phyloP scores from a whole-genome alignment of 2,888 invertebrate species.

The Erpobdella octoculata region DNA sequence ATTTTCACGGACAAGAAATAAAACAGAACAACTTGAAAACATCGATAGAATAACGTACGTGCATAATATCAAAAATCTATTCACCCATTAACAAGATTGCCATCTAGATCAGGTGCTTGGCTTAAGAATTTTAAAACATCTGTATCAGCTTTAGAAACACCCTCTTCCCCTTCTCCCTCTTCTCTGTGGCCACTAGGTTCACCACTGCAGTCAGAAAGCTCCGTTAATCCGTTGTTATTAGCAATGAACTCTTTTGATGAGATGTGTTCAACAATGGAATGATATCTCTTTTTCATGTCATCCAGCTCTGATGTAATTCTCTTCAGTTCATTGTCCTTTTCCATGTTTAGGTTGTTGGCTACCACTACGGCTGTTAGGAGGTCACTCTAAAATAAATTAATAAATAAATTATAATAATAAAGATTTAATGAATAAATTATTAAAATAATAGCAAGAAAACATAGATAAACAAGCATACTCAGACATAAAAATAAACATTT shows the following conservation, averaged over 20 bases:
- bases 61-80: no score
- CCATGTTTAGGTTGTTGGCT: slow-evolving; percentile 91
- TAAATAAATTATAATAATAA: no score
- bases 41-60: no score
- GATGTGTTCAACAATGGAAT: not conserved
- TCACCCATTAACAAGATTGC: no score
- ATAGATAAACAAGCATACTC: not conserved
- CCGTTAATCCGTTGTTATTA: no score
- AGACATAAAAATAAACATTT: not conserved
- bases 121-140: no score
- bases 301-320: slow-evolving; percentile 48
- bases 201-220: no score
- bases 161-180: not conserved
- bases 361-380: slow-evolving; percentile 84
- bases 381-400: slow-evolving; percentile 59
- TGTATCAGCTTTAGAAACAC: not conserved
- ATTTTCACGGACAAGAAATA: no score
- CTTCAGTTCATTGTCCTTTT: slow-evolving; percentile 71
- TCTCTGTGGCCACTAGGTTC: no score
- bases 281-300: not conserved
- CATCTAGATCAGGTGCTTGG: no score
- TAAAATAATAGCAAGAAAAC: not conserved
- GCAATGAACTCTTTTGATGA: not conserved
- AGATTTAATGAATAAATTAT: no score
- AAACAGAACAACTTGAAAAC: no score